phyloP scores from a whole-genome alignment of 1,140 invertebrate species.

The Streblospio benedicti region DNA sequence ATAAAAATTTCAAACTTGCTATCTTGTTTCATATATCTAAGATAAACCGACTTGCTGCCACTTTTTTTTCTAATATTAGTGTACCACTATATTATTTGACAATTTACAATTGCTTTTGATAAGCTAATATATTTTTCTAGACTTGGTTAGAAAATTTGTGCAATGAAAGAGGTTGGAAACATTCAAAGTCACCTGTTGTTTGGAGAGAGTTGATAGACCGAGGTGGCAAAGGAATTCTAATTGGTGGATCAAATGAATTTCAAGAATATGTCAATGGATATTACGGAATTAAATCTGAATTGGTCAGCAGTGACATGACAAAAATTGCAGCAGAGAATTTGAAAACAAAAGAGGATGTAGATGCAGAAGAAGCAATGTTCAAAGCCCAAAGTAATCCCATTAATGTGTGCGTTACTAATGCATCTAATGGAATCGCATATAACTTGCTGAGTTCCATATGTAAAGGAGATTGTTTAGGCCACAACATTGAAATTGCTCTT shows the following conservation, averaged over 20 bases:
- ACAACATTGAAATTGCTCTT: slow-evolving; percentile 30
- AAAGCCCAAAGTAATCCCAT: slow-evolving; percentile 32
- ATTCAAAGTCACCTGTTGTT: slow-evolving; percentile 43
- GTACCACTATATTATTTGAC: neutral
- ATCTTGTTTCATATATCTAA: neutral
- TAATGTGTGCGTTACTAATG: slow-evolving; percentile 41
- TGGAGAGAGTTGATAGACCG: slow-evolving; percentile 47
- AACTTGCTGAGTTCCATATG: slow-evolving; percentile 28
- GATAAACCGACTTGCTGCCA: neutral
- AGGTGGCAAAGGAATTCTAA: slow-evolving; percentile 47
- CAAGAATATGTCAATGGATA: slow-evolving; percentile 45
- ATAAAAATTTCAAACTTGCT: neutral
- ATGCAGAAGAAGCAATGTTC: slow-evolving; percentile 29
- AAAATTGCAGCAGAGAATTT: slow-evolving; percentile 37
- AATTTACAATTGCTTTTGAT: neutral
- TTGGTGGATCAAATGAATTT: slow-evolving; percentile 47
- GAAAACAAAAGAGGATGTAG: slow-evolving; percentile 32
- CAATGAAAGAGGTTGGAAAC: slow-evolving; percentile 35
- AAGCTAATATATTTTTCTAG: slow-evolving; percentile 22
- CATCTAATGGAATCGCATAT: slow-evolving; percentile 30
- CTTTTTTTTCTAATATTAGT: neutral
- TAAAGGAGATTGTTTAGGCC: slow-evolving; percentile 37
- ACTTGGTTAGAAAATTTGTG: slow-evolving; percentile 37
- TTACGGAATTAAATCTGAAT: slow-evolving; percentile 39
- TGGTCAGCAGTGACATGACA: slow-evolving; percentile 38